Evolutionary conservation across 2,888 invertebrate genomes (phyloP), one percentile per base, ranked within the genome.

Genomic region (Dusona sp.): DNA sequence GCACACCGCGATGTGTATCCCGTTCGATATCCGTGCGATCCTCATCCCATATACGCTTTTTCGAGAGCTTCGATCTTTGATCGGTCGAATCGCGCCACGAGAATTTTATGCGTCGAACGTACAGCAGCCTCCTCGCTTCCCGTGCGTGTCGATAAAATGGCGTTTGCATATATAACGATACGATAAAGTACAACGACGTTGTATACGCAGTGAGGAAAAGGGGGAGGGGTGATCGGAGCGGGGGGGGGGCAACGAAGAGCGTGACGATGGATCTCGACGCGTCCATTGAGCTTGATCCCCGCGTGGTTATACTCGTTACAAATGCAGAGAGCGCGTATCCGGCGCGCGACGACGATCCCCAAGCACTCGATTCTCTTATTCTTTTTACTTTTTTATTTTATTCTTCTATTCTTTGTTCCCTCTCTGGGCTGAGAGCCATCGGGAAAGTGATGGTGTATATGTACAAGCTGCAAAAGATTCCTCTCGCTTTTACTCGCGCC

Each of bases 281-380:
- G 70, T 74, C 75, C 75, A 67, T 75, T 80, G 72, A 64, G 75
- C 70, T 70, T 16, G 77, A 82, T 67, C 75, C 85, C 85, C 90
- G 88, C 85, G 89, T 91, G 36, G 6, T 61, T 64, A 54, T 22
- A 54, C 91, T 93, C 93, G 92, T 93, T 93, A 92, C 91, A 92
- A 91, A 93, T 93, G 92, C 93, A 92, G 90, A 86, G 89, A 90
- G 89, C 93, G 92, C 92, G 92, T 92, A 93, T 93, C 93, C 93
- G 93, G 93, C 92, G 89, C 82, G 84, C 85, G 88, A 82, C 75
- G 42, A 57, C 72, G 77, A 79, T 67, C 48, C 29, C 84, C 73
- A 48, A 54, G 48, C 70, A 80, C 85, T 83, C 74, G 86, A 87
- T 79, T 70, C 48, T 61, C 22, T 82, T 16, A 85, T 54, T 61